Percentiles rank a stretch among this genome's conserved stretches.
These are phyloP conservation scores for Odontamblyopus rebecca DNA, from an alignment of 2,797 vertebrate species.

Conservation along the genomic window DNA sequence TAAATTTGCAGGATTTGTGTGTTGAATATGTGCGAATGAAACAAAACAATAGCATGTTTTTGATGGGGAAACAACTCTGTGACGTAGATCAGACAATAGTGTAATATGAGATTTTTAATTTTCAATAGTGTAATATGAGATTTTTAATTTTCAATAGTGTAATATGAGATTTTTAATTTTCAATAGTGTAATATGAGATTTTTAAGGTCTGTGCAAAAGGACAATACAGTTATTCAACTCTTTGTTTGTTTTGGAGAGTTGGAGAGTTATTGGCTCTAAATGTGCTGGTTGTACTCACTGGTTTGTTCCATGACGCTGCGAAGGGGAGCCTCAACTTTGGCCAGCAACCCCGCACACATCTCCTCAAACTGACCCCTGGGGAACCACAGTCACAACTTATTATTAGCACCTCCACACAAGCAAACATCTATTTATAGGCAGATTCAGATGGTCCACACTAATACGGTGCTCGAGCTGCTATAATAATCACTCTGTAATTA, in stretches of 20 bases:
- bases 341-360: conserved; percentile 86
- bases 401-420: conserved; percentile 56
- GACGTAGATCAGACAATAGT: too few species aligned
- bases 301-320: conserved; percentile 89
- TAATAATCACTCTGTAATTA: neutral
- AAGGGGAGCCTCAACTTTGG: conserved; percentile 89
- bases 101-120: neutral
- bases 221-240: neutral
- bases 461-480: neutral
- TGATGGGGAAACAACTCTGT: too few species aligned
- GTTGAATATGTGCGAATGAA: too few species aligned
- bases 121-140: too few species aligned
- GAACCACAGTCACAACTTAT: conserved; percentile 64
- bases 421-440: conserved; percentile 7
- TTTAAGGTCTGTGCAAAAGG: conserved; percentile 6
- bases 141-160: neutral
- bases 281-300: conserved; percentile 80
- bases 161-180: neutral
- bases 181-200: too few species aligned
- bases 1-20: too few species aligned
- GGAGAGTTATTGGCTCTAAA: too few species aligned
- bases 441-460: conserved; percentile 43
- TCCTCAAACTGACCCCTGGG: conserved; percentile 89
- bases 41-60: too few species aligned
- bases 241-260: too few species aligned